A percentile compares a stretch with the other conserved stretches of the same genome.
Evolutionary conservation across 1,140 invertebrate species (phyloP).

Genomic region (Gyrodactylus salaris): DNA sequence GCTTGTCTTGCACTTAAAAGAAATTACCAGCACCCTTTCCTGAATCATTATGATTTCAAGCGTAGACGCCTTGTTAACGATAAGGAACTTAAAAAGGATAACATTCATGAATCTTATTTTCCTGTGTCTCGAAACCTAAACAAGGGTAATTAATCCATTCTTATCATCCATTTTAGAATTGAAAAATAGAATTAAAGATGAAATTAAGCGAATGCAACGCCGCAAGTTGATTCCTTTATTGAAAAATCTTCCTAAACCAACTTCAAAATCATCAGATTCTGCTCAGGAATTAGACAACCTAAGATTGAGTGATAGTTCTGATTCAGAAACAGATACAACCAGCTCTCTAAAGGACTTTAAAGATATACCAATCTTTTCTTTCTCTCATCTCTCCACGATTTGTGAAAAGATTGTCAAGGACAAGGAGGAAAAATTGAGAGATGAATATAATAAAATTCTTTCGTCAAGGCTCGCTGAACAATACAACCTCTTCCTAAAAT

Average conservation of each 20-base stretch:
- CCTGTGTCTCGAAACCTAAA: neutral
- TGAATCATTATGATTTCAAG: neutral
- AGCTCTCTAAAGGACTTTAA: neutral
- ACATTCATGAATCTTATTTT: neutral
- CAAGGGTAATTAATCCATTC: neutral
- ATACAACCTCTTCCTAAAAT: neutral
- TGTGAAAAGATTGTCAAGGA: neutral
- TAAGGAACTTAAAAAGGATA: neutral
- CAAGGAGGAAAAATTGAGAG: neutral
- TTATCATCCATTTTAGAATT: neutral
- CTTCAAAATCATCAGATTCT: neutral
- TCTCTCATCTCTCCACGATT: neutral
- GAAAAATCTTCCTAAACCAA: neutral
- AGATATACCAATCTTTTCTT: neutral
- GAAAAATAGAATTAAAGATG: neutral
- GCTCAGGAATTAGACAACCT: neutral
- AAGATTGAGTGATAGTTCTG: neutral
- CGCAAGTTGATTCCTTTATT: neutral
- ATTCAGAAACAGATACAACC: neutral
- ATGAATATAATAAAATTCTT: neutral
- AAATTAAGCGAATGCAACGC: neutral
- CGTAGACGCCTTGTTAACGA: neutral
- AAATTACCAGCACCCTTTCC: neutral
- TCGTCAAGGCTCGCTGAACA: neutral
- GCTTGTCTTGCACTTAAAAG: neutral